Percentiles rank a stretch among this genome's conserved stretches.
Conservation (phyloP, 2,797 vertebrate genomes). For the Galaxias olidus region DNA sequence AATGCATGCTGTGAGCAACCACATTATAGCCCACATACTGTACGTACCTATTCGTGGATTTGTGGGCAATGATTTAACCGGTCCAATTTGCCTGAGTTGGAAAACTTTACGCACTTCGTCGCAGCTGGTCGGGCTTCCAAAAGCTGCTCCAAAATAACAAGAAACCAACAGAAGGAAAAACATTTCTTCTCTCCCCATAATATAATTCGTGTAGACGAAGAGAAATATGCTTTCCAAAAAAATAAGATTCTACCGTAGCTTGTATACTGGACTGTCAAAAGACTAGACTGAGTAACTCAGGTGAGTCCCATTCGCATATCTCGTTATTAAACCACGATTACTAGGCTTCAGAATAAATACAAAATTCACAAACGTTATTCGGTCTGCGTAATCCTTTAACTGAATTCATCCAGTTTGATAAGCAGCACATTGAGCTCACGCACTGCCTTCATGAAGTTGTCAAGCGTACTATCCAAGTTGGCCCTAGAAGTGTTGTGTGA, state of each 20-base stretch:
- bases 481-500: too few species aligned
- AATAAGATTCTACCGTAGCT: too few species aligned
- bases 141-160: slow-evolving; percentile 36
- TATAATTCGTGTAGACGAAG: not conserved
- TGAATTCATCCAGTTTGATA: too few species aligned
- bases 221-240: too few species aligned
- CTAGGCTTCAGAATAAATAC: too few species aligned
- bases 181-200: slow-evolving; percentile 49
- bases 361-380: too few species aligned
- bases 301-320: slow-evolving; percentile 53
- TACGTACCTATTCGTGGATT: slow-evolving; percentile 78
- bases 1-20: not conserved
- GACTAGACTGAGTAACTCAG: slow-evolving; percentile 28
- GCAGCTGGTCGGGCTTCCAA: slow-evolving; percentile 70
- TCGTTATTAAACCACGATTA: not conserved
- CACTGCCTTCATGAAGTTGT: too few species aligned
- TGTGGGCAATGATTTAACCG: slow-evolving; percentile 68
- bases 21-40: not conserved
- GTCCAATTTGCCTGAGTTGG: slow-evolving; percentile 75
- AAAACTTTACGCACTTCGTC: slow-evolving; percentile 86
- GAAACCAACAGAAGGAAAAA: slow-evolving; percentile 47
- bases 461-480: too few species aligned
- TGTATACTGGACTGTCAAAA: too few species aligned
- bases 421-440: too few species aligned
- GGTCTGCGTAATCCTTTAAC: too few species aligned